Evolutionary conservation across 2,797 vertebrate species (phyloP), one percentile per base, ranked within the genome.

Genomic region (Poeciliopsis turneri): DNA sequence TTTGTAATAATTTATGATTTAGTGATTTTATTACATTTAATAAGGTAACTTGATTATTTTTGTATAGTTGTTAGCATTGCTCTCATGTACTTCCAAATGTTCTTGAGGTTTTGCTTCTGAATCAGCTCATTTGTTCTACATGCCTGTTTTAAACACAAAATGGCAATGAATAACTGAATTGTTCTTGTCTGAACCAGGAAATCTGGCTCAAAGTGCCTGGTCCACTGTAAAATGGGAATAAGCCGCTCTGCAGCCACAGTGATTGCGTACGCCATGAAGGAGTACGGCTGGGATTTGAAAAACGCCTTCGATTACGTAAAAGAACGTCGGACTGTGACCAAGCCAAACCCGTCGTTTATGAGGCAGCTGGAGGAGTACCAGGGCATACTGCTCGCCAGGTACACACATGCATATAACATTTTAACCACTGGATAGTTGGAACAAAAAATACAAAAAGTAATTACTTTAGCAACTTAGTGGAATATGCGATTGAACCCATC

Each of bases 141-240:
- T 15, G 23, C 11, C 30, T 25, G n/a, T 45, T 46, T 61, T 15
- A 78, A 25, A 53, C 18, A 61, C 15, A 9, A 0, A 69, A 59
- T 49, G 25, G 41, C 18, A 3, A 28, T 49, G 12, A 45, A 41
- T 75, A 10, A 70, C 64, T 78, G 69, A 10, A 70, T 74, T 76
- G 36, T 77, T 72, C 45, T 12, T 53, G 10, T 79, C 25, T 79
- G 1, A 71, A 20, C 12, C 77, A 99, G 98, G 93, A 99, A 98
- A 93, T 96, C 96, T 4, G 98, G 98, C 39, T 96, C 96, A 2
- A 99, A 98, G 93, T 99, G 98, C 91, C 96, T 99, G 86, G 98
- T 99, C 88, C 98, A 99, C 95, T 99, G 98, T 92, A 99, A 99
- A 92, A 99, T 99, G 98, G 98, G 98, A 0, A 97, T 99, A 86